A percentile compares a stretch with the other conserved stretches of the same genome.
phyloP scores from a whole-genome alignment of 2,888 invertebrate genomes.

The Lochmaea capreae region DNA sequence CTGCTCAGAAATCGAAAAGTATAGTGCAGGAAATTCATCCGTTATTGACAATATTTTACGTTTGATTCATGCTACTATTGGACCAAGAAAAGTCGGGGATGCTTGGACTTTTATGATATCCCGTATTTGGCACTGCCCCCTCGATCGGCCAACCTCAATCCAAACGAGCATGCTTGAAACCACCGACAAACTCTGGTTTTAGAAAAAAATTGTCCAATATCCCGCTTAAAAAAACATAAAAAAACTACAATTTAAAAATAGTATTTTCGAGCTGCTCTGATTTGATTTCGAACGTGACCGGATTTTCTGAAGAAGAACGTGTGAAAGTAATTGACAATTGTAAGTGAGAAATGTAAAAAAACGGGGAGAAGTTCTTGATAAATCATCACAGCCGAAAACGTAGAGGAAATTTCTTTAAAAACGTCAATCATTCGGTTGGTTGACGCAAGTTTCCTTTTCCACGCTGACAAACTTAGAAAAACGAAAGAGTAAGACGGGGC shows the following conservation, averaged over 20 bases:
- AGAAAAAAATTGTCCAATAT: not conserved
- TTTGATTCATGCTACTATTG: no score
- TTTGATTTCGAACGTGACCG: constrained; percentile 49
- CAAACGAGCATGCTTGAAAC: no score
- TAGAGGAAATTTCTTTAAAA: constrained; percentile 56
- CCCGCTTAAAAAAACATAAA: not conserved
- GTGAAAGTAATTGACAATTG: constrained; percentile 54
- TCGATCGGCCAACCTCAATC: no score
- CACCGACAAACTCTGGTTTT: no score
- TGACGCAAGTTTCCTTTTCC: constrained; percentile 48
- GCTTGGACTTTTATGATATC: no score
- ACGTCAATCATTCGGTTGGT: constrained; percentile 60
- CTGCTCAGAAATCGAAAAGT: no score
- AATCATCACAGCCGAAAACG: constrained; percentile 57
- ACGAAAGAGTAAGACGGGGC: constrained; percentile 35
- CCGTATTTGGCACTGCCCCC: no score
- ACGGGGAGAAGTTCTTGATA: constrained; percentile 55
- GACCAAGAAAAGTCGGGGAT: no score
- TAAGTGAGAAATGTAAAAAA: constrained; percentile 59
- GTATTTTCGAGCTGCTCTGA: not conserved
- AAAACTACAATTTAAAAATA: not conserved
- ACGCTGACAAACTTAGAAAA: constrained; percentile 52
- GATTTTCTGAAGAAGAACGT: constrained; percentile 9
- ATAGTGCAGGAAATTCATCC: no score
- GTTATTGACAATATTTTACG: no score